Evolutionary conservation across 2,113 vertebrate genomes (phyloP), one percentile per base, ranked within the genome.

Genomic region (Chunga burmeisteri): DNA sequence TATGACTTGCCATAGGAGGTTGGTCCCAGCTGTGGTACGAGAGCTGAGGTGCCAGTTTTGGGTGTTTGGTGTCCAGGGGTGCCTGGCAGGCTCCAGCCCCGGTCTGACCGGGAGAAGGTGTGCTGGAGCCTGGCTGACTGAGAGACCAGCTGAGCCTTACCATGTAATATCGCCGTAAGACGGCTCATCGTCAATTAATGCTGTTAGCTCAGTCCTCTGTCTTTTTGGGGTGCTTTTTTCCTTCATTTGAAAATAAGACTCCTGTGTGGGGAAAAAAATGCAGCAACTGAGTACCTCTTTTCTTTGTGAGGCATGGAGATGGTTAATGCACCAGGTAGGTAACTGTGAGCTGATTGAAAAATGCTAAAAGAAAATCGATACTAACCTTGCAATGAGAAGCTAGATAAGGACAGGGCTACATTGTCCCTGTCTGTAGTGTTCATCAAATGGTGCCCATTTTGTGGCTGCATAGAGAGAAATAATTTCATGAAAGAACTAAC

Each of bases 381-480:
- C 77, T 95, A 92, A 84, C 73, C 83, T 91, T 95, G 93, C 89
- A 95, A 74, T 4, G n/a, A 74, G 40, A 78, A 86, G n/a, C 26
- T 50, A 29, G 86, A 93, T 94, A 81, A 88, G 46, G 44, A 59
- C 42, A 55, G 58, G 73, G 26, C 34, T 81, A 17, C 27, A 8
- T 47, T 59, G 34, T 65, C 52, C 26, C 34, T 81, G 78, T 91
- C 83, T 94, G 70, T 47, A 78, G 56, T 82, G 52, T 93, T 89
- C 77, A 78, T 94, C 87, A 93, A 47, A 71, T 50, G 44, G 30
- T 92, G 83, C 86, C 68, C 32, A 10, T 38, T 95, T 75, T 79
- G 83, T 23, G 5, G 16, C 44, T 92, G 34, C 56, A 13, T 5
- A 32, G 22, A 30, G 47, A 93, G 29, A 68, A 89, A 55, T 81